Percentiles rank a stretch among this genome's conserved stretches.
Evolutionary conservation across 2,888 invertebrate species (phyloP).

Genomic region (Ametastegia equiseti): DNA sequence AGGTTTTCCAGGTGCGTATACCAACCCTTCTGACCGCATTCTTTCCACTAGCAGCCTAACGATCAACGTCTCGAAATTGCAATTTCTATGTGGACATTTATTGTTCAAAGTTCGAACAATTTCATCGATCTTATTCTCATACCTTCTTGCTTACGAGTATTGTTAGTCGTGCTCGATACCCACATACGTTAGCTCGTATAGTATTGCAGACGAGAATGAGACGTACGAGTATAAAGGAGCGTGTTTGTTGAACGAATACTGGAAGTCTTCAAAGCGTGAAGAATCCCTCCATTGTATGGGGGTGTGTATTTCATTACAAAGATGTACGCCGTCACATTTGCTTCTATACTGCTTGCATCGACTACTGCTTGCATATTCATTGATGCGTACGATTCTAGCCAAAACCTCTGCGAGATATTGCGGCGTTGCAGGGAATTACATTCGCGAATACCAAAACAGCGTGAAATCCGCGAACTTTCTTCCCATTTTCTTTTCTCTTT

Average conservation of each 20-base stretch:
- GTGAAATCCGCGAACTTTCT: neutral
- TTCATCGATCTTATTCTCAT: neutral
- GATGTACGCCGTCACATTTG: slow-evolving; percentile 58
- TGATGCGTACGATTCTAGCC: slow-evolving; percentile 66
- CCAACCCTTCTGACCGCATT: too few relatives aligned
- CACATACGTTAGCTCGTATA: neutral
- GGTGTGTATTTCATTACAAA: slow-evolving; percentile 35
- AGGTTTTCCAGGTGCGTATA: too few relatives aligned
- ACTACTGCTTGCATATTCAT: slow-evolving; percentile 59
- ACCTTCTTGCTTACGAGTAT: neutral
- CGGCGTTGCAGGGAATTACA: slow-evolving; percentile 58
- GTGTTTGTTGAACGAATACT: slow-evolving; percentile 30
- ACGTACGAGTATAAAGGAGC: neutral
- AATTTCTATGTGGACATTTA: too few relatives aligned
- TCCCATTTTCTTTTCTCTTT: too few relatives aligned
- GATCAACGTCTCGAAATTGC: too few relatives aligned
- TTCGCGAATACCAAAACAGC: slow-evolving; percentile 37
- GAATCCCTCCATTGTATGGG: slow-evolving; percentile 65
- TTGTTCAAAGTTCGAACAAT: too few relatives aligned
- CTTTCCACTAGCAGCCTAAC: too few relatives aligned
- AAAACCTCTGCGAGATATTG: neutral
- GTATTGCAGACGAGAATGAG: neutral
- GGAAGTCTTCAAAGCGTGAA: slow-evolving; percentile 60
- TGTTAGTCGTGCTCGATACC: neutral
- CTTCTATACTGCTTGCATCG: too few relatives aligned